Conservation (phyloP, 2,797 vertebrate genomes). For the Gobio occitaniae region DNA sequence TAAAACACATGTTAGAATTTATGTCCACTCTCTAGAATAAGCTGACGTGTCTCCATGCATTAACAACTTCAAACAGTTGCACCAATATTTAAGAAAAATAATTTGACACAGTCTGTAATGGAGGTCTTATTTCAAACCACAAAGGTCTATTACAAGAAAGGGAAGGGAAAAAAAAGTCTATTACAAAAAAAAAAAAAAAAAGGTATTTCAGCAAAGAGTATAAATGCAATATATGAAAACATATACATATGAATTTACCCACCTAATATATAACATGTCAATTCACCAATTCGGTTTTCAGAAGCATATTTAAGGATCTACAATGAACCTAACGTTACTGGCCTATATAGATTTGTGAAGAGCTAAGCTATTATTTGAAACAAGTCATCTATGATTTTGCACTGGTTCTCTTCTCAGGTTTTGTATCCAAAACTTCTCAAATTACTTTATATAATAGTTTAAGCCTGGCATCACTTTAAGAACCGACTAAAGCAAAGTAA, state of each 20-base stretch:
- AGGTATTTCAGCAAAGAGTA: neutral
- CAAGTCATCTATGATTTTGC: neutral
- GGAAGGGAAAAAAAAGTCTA: no score
- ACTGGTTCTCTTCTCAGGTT: neutral
- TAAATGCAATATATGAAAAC: neutral
- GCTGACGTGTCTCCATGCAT: constrained; percentile 43
- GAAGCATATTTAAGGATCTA: neutral
- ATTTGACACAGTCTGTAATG: neutral
- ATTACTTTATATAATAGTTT: neutral
- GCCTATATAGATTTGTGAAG: neutral
- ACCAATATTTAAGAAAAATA: neutral
- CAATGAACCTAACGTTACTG: neutral
- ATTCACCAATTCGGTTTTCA: neutral
- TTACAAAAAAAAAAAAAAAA: no score
- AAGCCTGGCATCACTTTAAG: constrained; percentile 35
- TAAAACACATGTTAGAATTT: constrained; percentile 53
- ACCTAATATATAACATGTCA: neutral
- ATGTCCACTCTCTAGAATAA: constrained; percentile 36
- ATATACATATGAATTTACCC: neutral
- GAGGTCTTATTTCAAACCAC: neutral
- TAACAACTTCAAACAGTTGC: neutral
- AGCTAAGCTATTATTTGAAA: neutral
- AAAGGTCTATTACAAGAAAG: neutral
- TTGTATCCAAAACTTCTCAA: neutral
- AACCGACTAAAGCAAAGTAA: constrained; percentile 9